Base-by-base conservation (phyloP, 2,888 invertebrate species). In the Baccha elongata region DNA sequence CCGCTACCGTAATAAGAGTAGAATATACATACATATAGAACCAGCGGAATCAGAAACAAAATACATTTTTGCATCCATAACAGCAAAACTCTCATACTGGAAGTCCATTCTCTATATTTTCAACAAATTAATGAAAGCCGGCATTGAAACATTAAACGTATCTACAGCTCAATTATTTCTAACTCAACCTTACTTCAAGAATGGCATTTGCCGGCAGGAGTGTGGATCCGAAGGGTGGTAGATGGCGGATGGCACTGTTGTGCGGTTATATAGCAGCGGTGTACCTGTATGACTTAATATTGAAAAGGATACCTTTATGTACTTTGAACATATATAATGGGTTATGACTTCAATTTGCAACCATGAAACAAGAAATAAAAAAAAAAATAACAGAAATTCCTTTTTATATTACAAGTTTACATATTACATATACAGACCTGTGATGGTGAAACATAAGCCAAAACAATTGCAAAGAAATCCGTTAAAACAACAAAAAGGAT, bases 121-220 rank as follows among this genome's bases (percentile, higher is more conserved):
- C 64, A 60, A 35, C 83, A 78, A 73, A 78, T 73, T 78, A 80
- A 85, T 84, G 79, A 85, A 75, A 80, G 84, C 85, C 73, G 64
- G 53, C 76, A 76, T 65, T 84, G 72, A 67, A 84, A 84, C 65
- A 80, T 85, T 75, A 75, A 85, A 78, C 72, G 76, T 76, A 84
- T 76, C 79, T 71, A 67, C 75, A 75, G 84, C 80, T 84, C 84
- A 81, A 84, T 84, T 80, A 84, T 80, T 71, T 53, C 60, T 58
- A 62, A 55, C 71, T 72, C 53, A 76, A 62, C 73, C 40, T 68
- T 58, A 19, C 44, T 44, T 37, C 23, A 50, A 72, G 55, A 69
- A 23, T 35, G 6, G 5, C 46, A 46, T 19, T 37, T 17, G 26
- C 8, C 26, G 21, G 3, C 15, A 8, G 7, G n/a, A n/a, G 3